Base-by-base conservation (phyloP, 2,797 vertebrate species). In the Poecilia gillii region DNA sequence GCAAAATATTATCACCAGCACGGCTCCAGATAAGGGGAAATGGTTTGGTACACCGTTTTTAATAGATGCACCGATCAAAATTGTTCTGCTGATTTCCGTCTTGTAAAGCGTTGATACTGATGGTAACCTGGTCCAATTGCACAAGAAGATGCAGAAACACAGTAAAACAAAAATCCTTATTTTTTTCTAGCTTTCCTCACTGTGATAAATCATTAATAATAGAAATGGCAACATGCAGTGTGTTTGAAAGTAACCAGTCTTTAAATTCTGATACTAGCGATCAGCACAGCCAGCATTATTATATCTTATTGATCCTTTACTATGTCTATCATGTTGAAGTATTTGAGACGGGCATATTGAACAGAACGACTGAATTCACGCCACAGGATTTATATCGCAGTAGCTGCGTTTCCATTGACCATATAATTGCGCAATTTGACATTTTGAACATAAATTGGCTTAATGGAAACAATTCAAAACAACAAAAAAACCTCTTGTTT, bases 1-100 rank as follows among this genome's bases (percentile, higher is more conserved):
- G 18, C 31, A 96, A 97, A 96, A 97, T 97, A 96, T 97, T 98
- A 97, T 97, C 97, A 98, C 96, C 96, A 97, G 96, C 96, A 96
- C 96, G 96, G 96, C 96, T 97, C 96, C 96, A 97, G 96, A 49
- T 43, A 97, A 97, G 94, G 96, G 96, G 95, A 96, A 97, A 97
- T 97, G 96, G 96, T 97, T 97, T 96, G 96, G 95, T 95, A 92
- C 95, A 93, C 93, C 93, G 91, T 96, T 95, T 97, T 97, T 95
- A 96, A 45, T 45, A 43, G 68, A 45, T 6, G 68, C 68, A 46
- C 41, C n/a, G 25, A 28, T 71, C 41, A 28, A n/a, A 71, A 45
- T 28, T 46, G 25, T 70, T 23, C 18, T 70, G 66, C 66, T 7
- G 4, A 70, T 43, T 45, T 43, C 18, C 39, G 13, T 2, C 23